phyloP scores from a whole-genome alignment of 2,888 invertebrate genomes.

The Cryptocephalus moraei region DNA sequence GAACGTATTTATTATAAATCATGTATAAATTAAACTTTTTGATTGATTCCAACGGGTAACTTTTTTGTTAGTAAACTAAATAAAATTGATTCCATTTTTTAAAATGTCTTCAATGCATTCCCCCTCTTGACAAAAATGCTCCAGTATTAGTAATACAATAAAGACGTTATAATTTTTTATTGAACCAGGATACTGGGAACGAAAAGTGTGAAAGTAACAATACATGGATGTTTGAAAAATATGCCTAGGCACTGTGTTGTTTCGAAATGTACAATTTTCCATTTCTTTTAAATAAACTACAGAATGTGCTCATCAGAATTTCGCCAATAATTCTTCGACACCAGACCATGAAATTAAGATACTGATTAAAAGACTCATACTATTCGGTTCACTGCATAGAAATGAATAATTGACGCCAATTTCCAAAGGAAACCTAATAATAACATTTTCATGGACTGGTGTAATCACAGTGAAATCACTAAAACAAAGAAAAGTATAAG shows the following conservation, averaged over 20 bases:
- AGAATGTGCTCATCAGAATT: slow-evolving; percentile 28
- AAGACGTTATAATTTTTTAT: slow-evolving; percentile 8
- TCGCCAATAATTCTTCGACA: slow-evolving; percentile 32
- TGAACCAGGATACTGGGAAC: slow-evolving; percentile 30
- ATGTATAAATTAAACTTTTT: no score
- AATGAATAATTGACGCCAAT: no score
- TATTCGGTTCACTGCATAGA: no score
- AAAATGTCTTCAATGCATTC: no score
- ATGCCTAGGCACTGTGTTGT: slow-evolving; percentile 37
- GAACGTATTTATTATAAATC: no score
- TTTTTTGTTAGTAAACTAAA: no score
- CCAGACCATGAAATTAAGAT: slow-evolving; percentile 9
- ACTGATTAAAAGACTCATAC: neutral
- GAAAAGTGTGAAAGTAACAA: slow-evolving; percentile 28
- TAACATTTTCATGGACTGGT: slow-evolving; percentile 9
- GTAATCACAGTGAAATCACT: slow-evolving; percentile 27
- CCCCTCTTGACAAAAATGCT: no score
- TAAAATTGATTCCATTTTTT: no score
- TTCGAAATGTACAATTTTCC: slow-evolving; percentile 15
- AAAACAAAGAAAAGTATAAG: slow-evolving; percentile 13
- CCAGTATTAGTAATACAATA: no score
- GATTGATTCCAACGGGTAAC: no score
- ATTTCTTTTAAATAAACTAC: slow-evolving; percentile 23
- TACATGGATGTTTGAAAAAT: slow-evolving; percentile 35
- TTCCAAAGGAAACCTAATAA: no score